These are phyloP conservation scores for Calcarius ornatus DNA, from an alignment of 2,113 vertebrate genomes.

Conservation along the genomic window DNA sequence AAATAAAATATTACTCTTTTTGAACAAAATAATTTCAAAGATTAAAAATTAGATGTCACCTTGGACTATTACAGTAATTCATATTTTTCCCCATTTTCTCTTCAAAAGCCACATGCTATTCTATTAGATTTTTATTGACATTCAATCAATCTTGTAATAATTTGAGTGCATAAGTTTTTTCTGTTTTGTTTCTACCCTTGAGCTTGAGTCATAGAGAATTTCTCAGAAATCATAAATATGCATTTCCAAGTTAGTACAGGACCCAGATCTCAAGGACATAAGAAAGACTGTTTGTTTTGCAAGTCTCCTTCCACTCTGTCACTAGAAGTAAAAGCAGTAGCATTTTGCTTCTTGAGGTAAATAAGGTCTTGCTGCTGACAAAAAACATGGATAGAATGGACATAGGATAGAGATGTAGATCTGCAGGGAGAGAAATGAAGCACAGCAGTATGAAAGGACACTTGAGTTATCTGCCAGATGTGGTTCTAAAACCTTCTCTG, in stretches of 20 bases:
- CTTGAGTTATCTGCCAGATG: not conserved
- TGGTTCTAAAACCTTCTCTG: not conserved
- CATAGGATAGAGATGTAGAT: not conserved
- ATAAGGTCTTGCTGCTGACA: not conserved
- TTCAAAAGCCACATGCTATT: not conserved
- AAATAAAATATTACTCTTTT: not conserved
- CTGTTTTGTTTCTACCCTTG: not conserved
- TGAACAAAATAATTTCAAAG: not conserved
- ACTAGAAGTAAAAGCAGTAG: not conserved
- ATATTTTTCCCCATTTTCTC: not conserved
- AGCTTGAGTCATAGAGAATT: constrained; percentile 10
- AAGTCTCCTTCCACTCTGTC: not conserved
- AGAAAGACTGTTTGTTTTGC: not conserved
- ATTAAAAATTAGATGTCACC: not conserved
- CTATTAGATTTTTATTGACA: constrained; percentile 18
- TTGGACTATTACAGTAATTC: not conserved
- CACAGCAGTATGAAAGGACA: not conserved
- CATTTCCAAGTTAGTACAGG: not conserved
- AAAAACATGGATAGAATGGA: not conserved
- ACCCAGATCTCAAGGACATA: not conserved
- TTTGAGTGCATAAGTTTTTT: not conserved
- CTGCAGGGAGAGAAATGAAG: not conserved
- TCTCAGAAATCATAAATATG: constrained; percentile 43
- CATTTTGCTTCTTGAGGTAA: not conserved
- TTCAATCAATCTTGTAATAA: not conserved